These are phyloP conservation scores for Pogonocherus hispidulus DNA, from an alignment of 2,888 invertebrate species.

Conservation along the genomic window DNA sequence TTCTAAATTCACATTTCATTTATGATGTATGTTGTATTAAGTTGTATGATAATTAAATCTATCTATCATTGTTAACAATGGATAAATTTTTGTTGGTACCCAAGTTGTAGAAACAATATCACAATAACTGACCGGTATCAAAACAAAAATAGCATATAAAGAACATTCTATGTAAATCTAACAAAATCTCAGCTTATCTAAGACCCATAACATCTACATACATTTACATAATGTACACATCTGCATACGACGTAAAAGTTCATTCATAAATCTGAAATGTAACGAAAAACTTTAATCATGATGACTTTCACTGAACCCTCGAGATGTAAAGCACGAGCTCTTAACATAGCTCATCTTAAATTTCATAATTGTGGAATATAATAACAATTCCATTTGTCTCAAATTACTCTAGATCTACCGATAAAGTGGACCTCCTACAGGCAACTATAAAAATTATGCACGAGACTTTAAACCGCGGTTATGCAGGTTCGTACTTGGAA, in stretches of 20 bases:
- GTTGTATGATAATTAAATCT: no score
- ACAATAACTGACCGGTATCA: background rate
- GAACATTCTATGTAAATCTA: constrained; percentile 5
- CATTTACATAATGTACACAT: constrained; percentile 33
- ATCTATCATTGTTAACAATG: no score
- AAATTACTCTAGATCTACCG: constrained; percentile 54
- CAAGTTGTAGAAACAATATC: no score
- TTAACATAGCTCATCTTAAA: constrained; percentile 42
- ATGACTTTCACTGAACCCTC: constrained; percentile 46
- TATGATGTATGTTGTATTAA: no score
- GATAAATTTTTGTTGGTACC: no score
- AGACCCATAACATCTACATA: constrained; percentile 19
- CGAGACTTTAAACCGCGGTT: constrained; percentile 25
- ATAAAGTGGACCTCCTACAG: constrained; percentile 56
- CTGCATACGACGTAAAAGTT: constrained; percentile 36
- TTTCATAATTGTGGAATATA: constrained; percentile 50
- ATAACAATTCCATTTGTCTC: constrained; percentile 53
- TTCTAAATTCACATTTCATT: no score
- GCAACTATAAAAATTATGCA: constrained; percentile 43
- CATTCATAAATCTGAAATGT: constrained; percentile 42
- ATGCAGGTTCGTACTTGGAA: constrained; percentile 12
- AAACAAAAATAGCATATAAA: background rate
- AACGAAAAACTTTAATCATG: constrained; percentile 42
- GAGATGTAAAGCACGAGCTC: constrained; percentile 36
- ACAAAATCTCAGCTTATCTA: constrained; percentile 13